Base-by-base conservation (phyloP, 2,113 vertebrate genomes). In the Limanda limanda region DNA sequence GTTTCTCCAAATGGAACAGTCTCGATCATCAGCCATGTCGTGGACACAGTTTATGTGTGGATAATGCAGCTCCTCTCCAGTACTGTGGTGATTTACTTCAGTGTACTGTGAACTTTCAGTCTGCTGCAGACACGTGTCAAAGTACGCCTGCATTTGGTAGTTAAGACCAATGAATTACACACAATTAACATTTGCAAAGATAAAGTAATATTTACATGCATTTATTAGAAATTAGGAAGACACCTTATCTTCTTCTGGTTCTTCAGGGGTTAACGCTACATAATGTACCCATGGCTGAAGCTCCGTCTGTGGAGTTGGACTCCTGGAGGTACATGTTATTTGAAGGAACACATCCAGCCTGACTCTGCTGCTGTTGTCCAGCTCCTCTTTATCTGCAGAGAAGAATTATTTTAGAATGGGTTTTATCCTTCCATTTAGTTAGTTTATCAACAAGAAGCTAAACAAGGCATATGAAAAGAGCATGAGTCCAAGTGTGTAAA, bases 281-380 rank as follows among this genome's bases (percentile, higher is more conserved):
- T 56, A 20, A 18, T 87, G 68, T 20, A 69, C 63, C 60, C 68
- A 71, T 25, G 63, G 48, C 45, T 20, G 67, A n/a, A 51, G 47
- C 56, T 86, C 68, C 10, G 8, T 69, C 54, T 85, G 79, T 70
- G 81, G 69, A 11, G 71, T 54, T 5, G 79, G 78, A 52, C 25
- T 83, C 76, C 69, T 85, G 11, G 73, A 71, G 21, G 42, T 55
- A 11, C 75, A 62, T 21, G 76, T 76, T 24, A 67, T 67, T 47
- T 80, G 77, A 20, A 88, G 54, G 13, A 82, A 73, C 20, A 87
- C 63, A 71, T 80, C 78, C 45, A 88, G 64, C 18, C 71, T 20
- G 27, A 87, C 17, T 25, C 9, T 62, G 7, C 42, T 75, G 4
- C 24, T 65, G 25, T 10, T 37, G 14, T 45, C 1, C 0, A 31